Evolutionary conservation across 2,888 invertebrate genomes (phyloP).

Genomic region (Ophraella communa): DNA sequence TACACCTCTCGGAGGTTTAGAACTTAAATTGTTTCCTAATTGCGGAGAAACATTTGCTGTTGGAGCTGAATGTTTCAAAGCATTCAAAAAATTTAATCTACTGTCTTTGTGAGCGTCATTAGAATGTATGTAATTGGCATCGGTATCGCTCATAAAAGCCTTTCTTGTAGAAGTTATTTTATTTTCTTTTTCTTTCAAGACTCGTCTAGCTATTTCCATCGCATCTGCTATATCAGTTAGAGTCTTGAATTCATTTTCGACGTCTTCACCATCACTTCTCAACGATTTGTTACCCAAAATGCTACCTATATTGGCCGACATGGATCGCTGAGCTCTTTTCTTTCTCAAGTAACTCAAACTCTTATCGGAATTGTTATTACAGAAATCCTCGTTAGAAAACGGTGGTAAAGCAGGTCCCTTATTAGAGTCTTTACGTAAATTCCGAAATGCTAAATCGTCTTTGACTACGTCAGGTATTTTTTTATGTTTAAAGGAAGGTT

Average conservation of each 20-base stretch:
- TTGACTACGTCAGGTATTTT: constrained; percentile 82
- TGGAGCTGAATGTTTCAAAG: constrained; percentile 44
- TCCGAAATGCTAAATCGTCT: constrained; percentile 87
- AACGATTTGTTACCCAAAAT: constrained; percentile 65
- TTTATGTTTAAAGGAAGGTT: constrained; percentile 68
- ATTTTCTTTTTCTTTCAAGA: constrained; percentile 57
- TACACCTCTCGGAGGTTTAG: constrained; percentile 51
- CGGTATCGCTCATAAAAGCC: constrained; percentile 58
- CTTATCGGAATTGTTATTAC: constrained; percentile 59
- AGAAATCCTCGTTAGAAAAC: constrained; percentile 61
- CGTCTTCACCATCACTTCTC: constrained; percentile 37
- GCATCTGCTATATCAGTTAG: constrained; percentile 60
- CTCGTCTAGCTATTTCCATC: constrained; percentile 59
- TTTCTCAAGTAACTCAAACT: constrained; percentile 67
- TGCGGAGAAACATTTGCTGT: constrained; percentile 37
- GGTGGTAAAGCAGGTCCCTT: constrained; percentile 61
- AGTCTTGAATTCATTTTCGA: constrained; percentile 48
- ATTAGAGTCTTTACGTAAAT: constrained; percentile 79
- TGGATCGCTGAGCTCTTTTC: constrained; percentile 80
- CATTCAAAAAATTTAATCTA: constrained; percentile 53
- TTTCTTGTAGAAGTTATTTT: constrained; percentile 53
- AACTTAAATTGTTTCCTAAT: constrained; percentile 42
- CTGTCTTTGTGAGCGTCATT: constrained; percentile 56
- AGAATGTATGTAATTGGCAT: constrained; percentile 45
- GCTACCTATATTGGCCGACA: constrained; percentile 84